Conservation (phyloP, 2,888 invertebrate genomes). For the Brachylomia viminalis region DNA sequence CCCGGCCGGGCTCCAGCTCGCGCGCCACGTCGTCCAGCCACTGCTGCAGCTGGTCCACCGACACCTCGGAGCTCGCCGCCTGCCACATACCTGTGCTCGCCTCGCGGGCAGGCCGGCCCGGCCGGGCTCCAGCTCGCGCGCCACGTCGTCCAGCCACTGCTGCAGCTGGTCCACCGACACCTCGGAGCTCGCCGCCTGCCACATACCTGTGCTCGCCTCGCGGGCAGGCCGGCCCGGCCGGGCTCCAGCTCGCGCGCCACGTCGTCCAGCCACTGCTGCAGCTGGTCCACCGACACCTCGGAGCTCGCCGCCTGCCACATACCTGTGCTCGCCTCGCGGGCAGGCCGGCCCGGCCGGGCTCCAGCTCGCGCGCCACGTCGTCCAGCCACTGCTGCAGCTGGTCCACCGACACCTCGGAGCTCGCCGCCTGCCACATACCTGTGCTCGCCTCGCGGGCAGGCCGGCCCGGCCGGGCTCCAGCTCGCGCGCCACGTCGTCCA, state of each 20-base stretch:
- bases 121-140: background rate
- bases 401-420: background rate
- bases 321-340: background rate
- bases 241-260: background rate
- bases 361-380: no score
- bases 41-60: background rate
- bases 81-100: background rate
- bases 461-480: no score
- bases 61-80: background rate
- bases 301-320: no score
- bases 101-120: background rate
- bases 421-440: background rate
- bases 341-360: no score
- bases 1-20: no score
- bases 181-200: background rate
- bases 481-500: background rate
- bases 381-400: background rate
- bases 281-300: background rate
- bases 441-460: no score
- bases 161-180: constrained; percentile 11
- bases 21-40: no score
- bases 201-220: no score
- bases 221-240: background rate
- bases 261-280: background rate
- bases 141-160: constrained; percentile 1